phyloP scores from a whole-genome alignment of 1,140 invertebrate genomes.

The Sycophila sp. region DNA sequence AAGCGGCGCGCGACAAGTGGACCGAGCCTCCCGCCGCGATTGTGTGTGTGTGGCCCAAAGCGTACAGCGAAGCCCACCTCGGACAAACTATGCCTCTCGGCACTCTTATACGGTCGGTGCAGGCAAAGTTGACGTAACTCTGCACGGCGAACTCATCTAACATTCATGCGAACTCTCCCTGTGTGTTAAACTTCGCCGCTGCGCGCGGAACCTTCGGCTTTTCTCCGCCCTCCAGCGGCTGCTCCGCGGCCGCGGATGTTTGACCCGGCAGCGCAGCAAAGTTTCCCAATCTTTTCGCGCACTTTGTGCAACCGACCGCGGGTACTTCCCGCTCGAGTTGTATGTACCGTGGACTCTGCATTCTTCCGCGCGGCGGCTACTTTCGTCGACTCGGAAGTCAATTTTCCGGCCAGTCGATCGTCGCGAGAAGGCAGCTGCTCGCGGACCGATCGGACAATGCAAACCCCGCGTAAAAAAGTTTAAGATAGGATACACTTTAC shows the following conservation, averaged over 20 bases:
- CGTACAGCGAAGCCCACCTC: background rate
- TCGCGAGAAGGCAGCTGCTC: background rate
- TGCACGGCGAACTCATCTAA: conserved; percentile 59
- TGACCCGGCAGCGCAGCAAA: conserved; percentile 18
- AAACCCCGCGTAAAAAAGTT: no score
- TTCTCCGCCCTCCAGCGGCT: conserved; percentile 19
- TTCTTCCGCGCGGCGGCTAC: background rate
- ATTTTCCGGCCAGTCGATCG: no score
- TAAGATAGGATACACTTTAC: no score
- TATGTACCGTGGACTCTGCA: no score
- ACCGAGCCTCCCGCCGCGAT: background rate
- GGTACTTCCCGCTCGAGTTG: no score
- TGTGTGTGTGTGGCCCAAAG: no score
- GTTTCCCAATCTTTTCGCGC: conserved; percentile 39
- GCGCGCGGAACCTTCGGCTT: conserved; percentile 18
- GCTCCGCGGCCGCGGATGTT: conserved; percentile 20
- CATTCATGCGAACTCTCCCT: conserved; percentile 53
- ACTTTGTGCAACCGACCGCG: conserved; percentile 34
- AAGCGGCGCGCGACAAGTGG: background rate
- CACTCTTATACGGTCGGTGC: conserved; percentile 46
- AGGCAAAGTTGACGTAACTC: conserved; percentile 58
- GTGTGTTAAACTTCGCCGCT: conserved; percentile 30
- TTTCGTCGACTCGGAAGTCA: no score
- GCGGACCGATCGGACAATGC: no score
- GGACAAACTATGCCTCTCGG: background rate